A percentile compares a stretch with the other conserved stretches of the same genome.
These are phyloP conservation scores for Neosalanx taihuensis DNA, from an alignment of 2,797 vertebrate genomes.

Conservation along the genomic window DNA sequence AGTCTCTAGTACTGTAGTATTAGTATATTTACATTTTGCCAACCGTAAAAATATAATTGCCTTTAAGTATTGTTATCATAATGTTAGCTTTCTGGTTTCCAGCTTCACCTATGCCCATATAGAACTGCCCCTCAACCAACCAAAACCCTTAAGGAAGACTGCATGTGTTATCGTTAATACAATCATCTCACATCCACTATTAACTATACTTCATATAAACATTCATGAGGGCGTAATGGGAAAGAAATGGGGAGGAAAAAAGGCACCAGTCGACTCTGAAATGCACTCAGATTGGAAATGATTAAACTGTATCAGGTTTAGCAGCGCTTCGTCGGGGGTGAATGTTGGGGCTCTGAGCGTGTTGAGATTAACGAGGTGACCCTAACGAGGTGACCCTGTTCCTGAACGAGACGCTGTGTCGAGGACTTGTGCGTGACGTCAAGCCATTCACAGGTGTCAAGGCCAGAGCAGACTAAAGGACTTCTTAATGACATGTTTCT, in stretches of 20 bases:
- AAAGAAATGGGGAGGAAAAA: neutral
- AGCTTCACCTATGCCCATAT: too few relatives aligned
- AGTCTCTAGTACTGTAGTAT: too few relatives aligned
- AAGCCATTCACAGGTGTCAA: conserved; percentile 70
- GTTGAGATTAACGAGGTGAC: conserved; percentile 70
- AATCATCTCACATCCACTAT: too few relatives aligned
- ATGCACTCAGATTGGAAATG: neutral
- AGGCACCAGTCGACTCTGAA: neutral
- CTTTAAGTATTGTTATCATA: too few relatives aligned
- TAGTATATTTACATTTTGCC: too few relatives aligned
- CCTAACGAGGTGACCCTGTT: conserved; percentile 54
- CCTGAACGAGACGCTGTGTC: conserved; percentile 55
- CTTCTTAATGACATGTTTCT: conserved; percentile 23
- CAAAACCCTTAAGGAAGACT: too few relatives aligned
- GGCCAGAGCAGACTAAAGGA: conserved; percentile 33
- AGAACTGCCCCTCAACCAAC: too few relatives aligned
- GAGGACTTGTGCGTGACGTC: conserved; percentile 49
- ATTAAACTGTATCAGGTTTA: neutral
- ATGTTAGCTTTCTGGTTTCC: too few relatives aligned
- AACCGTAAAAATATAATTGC: too few relatives aligned
- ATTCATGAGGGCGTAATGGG: neutral
- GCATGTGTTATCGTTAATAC: conserved; percentile 40
- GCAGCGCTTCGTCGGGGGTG: conserved; percentile 15
- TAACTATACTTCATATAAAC: neutral
- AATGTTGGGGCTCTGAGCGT: conserved; percentile 45